Evolutionary conservation across 2,888 invertebrate genomes (phyloP).

Genomic region (Zaprionus bogoriensis): DNA sequence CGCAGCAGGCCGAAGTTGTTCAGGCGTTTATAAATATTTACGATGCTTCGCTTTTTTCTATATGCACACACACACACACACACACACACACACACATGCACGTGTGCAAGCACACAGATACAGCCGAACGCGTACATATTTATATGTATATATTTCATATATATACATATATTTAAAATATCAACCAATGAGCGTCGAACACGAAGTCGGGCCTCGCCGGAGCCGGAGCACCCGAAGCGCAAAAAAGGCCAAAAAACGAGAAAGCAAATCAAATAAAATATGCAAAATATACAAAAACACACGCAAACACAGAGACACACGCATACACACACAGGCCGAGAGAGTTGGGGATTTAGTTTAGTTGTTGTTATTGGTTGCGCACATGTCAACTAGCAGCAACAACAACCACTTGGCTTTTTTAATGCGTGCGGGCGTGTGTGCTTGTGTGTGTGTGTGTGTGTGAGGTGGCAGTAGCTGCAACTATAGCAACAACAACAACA

Average conservation of each 20-base stretch:
- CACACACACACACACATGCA: slow-evolving; percentile 14
- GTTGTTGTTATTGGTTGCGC: slow-evolving; percentile 74
- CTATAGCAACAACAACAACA: slow-evolving; percentile 21
- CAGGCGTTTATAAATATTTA: slow-evolving; percentile 38
- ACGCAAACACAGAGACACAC: slow-evolving; percentile 30
- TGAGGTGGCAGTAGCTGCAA: slow-evolving; percentile 17
- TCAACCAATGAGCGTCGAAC: slow-evolving; percentile 68
- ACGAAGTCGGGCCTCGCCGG: slow-evolving; percentile 59
- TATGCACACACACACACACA: slow-evolving; percentile 27
- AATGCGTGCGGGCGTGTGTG: slow-evolving; percentile 9
- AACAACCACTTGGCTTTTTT: slow-evolving; percentile 31
- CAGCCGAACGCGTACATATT: slow-evolving; percentile 27
- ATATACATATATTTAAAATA: slow-evolving; percentile 55
- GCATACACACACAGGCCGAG: slow-evolving; percentile 4
- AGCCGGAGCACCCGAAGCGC: slow-evolving; percentile 48
- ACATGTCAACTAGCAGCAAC: slow-evolving; percentile 55
- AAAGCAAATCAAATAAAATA: slow-evolving; percentile 71
- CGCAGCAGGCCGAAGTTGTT: slow-evolving; percentile 41
- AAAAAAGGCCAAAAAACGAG: slow-evolving; percentile 65
- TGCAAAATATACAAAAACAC: slow-evolving; percentile 74
- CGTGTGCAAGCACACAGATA: slow-evolving; percentile 2
- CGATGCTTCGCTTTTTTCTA: slow-evolving; percentile 62
- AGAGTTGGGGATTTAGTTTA: slow-evolving; percentile 55
- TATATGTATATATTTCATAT: slow-evolving; percentile 26
- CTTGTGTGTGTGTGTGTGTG: slow-evolving; percentile 13